These are phyloP conservation scores for Misgurnus mizolepis DNA, from an alignment of 2,113 vertebrate species.

Conservation along the genomic window DNA sequence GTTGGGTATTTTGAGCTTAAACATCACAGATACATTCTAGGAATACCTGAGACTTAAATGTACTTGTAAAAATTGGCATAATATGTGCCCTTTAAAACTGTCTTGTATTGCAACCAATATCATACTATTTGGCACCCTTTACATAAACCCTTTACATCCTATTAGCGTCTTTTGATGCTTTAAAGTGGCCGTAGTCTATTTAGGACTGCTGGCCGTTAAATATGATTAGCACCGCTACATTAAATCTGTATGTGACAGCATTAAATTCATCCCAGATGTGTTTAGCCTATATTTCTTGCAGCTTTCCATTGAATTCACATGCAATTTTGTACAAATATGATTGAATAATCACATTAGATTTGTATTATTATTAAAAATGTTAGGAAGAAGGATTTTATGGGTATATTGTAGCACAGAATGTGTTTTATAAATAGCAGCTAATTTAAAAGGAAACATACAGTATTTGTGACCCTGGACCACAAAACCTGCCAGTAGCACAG, in stretches of 20 bases:
- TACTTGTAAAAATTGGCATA: no score
- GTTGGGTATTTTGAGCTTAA: no score
- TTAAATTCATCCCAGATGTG: slow-evolving; percentile 16
- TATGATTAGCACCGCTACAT: slow-evolving; percentile 6
- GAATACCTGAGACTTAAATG: no score
- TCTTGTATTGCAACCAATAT: not conserved
- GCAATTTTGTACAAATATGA: not conserved
- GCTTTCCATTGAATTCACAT: not conserved
- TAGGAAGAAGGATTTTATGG: slow-evolving; percentile 8
- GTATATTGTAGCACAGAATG: not conserved
- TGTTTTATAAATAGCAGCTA: not conserved
- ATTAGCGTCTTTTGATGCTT: not conserved
- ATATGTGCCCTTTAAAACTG: no score
- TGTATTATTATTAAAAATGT: not conserved
- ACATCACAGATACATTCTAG: no score
- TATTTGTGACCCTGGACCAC: not conserved
- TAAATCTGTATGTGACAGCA: slow-evolving; percentile 3
- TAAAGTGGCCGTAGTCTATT: not conserved
- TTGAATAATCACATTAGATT: slow-evolving; percentile 14
- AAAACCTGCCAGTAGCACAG: no score
- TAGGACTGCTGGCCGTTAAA: not conserved
- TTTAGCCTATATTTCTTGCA: not conserved
- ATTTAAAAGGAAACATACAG: not conserved
- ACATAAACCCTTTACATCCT: not conserved
- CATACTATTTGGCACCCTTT: not conserved